Evolutionary conservation across 2,888 invertebrate genomes (phyloP).

Genomic region (Pseudococcus jackbeardsleyi): DNA sequence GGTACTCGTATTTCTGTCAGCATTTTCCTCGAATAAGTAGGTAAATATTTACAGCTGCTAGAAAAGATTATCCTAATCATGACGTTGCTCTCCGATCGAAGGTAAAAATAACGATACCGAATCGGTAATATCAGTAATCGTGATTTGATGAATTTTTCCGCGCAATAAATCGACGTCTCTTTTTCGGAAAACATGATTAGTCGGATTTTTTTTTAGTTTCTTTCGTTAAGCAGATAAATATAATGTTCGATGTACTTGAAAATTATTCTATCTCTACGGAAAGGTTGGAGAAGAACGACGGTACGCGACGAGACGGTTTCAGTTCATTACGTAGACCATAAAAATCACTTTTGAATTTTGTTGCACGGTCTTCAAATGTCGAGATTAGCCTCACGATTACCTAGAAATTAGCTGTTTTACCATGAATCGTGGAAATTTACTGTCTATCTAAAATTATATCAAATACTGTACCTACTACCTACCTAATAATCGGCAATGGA

Average conservation of each 20-base stretch:
- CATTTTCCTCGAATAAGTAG: no score
- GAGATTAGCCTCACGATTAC: slow-evolving; percentile 11
- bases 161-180: background rate
- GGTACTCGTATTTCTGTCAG: no score
- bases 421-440: slow-evolving; percentile 3
- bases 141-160: background rate
- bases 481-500: background rate
- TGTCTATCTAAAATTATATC: background rate
- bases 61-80: background rate
- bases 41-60: background rate
- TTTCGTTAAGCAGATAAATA: background rate
- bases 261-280: background rate
- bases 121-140: background rate
- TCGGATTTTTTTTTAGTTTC: slow-evolving; percentile 10
- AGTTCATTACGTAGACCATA: slow-evolving; percentile 3
- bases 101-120: background rate
- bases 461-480: background rate
- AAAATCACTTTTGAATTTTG: background rate
- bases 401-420: background rate
- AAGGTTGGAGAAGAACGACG: background rate
- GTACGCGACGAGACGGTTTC: background rate
- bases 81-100: background rate
- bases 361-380: slow-evolving; percentile 23
- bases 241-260: slow-evolving; percentile 7
- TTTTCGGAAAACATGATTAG: background rate